phyloP scores from a whole-genome alignment of 2,888 invertebrate species.

The Hecatera dysodea region DNA sequence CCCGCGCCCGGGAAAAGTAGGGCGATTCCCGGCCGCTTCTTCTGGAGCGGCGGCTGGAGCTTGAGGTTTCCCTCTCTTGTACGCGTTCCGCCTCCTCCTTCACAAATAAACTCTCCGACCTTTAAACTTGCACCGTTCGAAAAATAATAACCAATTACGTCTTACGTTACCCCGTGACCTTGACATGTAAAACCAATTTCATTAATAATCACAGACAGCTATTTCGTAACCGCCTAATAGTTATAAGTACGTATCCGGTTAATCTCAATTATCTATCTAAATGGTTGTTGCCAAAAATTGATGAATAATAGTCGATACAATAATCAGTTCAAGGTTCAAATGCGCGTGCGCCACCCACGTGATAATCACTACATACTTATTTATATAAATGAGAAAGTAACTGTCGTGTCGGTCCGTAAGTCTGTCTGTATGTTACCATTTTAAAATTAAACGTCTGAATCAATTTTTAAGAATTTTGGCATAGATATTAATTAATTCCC shows the following conservation, averaged over 20 bases:
- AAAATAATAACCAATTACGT: neutral
- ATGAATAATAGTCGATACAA: slow-evolving; percentile 75
- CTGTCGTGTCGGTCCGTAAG: neutral
- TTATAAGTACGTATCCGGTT: slow-evolving; percentile 66
- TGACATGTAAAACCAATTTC: slow-evolving; percentile 54
- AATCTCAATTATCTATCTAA: slow-evolving; percentile 77
- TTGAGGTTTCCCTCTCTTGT: no score
- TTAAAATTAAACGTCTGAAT: neutral
- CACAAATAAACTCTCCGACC: no score
- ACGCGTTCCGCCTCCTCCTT: no score
- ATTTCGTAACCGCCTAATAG: slow-evolving; percentile 61
- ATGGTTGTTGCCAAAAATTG: slow-evolving; percentile 78
- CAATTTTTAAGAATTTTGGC: neutral
- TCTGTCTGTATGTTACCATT: neutral
- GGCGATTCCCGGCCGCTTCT: no score
- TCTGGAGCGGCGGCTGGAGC: no score
- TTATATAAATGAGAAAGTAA: neutral
- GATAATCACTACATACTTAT: slow-evolving; percentile 47
- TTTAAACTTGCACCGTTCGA: neutral
- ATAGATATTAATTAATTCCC: neutral
- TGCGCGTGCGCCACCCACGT: slow-evolving; percentile 74
- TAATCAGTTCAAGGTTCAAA: slow-evolving; percentile 77
- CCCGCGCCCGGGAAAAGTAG: no score
- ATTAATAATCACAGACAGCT: slow-evolving; percentile 51
- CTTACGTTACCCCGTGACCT: slow-evolving; percentile 38